These are phyloP conservation scores for Anthopleura xanthogrammica DNA, from an alignment of 92 coral and sea anemone species.

Conservation along the genomic window DNA sequence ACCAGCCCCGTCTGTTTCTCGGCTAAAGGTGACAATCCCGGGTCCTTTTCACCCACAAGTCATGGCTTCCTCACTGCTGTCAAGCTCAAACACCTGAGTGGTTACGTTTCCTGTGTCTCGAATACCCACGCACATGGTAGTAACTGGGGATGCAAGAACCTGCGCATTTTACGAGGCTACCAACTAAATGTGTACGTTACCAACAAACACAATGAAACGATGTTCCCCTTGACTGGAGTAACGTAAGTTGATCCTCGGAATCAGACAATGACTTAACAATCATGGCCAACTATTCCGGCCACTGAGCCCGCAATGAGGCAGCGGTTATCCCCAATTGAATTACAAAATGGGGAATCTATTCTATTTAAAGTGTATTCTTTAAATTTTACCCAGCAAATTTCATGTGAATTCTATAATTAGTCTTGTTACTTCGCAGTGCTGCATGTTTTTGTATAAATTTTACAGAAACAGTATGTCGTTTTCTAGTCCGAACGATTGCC, in stretches of 20 bases:
- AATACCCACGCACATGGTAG: not conserved
- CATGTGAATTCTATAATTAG: too few relatives aligned
- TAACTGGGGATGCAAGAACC: conserved; percentile 2
- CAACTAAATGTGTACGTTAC: not conserved
- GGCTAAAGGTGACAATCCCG: not conserved
- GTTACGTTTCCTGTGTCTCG: not conserved
- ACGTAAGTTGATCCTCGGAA: not conserved
- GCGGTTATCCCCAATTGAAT: too few relatives aligned
- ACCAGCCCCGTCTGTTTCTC: not conserved
- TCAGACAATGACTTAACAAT: too few relatives aligned
- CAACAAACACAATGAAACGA: not conserved
- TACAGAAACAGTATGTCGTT: too few relatives aligned
- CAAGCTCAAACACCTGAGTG: not conserved
- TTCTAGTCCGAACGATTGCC: too few relatives aligned
- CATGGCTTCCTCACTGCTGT: not conserved
- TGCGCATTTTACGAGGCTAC: not conserved
- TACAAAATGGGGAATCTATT: too few relatives aligned
- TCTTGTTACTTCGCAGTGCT: too few relatives aligned
- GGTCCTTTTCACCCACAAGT: not conserved
- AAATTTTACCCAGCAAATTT: too few relatives aligned
- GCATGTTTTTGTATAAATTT: too few relatives aligned
- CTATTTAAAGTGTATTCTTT: too few relatives aligned
- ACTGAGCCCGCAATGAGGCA: too few relatives aligned
- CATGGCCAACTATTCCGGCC: too few relatives aligned
- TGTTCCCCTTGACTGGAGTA: not conserved